These are phyloP conservation scores for Maniola hyperantus DNA, from an alignment of 2,888 invertebrate species.

Conservation along the genomic window DNA sequence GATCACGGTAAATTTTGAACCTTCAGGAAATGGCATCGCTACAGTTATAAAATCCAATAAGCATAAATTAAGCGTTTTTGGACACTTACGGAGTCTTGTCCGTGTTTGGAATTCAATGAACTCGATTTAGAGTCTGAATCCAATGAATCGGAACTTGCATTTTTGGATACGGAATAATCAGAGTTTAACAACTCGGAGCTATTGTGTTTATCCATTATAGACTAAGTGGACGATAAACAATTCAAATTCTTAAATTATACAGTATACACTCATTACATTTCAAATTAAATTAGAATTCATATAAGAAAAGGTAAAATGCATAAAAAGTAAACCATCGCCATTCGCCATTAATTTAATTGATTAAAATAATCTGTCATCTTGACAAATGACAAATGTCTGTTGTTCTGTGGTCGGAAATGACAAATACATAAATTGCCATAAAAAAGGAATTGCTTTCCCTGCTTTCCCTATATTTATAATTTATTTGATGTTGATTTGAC, in stretches of 20 bases:
- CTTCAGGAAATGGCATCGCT: conserved; percentile 62
- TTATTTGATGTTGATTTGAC: no score
- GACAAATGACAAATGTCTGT: background rate
- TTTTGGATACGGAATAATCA: conserved; percentile 86
- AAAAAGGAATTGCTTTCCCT: background rate
- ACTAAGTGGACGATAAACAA: background rate
- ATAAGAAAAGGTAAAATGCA: no score
- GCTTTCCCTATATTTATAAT: background rate
- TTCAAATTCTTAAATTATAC: background rate
- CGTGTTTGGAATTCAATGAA: conserved; percentile 92
- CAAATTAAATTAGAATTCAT: background rate
- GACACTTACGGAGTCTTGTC: conserved; percentile 89
- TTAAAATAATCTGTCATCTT: background rate
- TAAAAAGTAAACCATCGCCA: background rate
- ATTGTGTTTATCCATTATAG: conserved; percentile 84
- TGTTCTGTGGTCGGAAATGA: no score
- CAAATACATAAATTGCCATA: background rate
- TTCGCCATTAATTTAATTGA: background rate
- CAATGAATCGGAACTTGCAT: conserved; percentile 90
- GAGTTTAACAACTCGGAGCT: conserved; percentile 85
- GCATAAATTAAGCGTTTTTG: conserved; percentile 77
- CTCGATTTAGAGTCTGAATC: conserved; percentile 93
- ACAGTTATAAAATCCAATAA: conserved; percentile 59
- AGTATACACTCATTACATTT: conserved; percentile 1
- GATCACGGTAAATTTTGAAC: conserved; percentile 40